Percentiles rank a stretch among this genome's conserved stretches.
Conservation (phyloP, 2,113 vertebrate genomes). For the Cyanoderma ruficeps region DNA sequence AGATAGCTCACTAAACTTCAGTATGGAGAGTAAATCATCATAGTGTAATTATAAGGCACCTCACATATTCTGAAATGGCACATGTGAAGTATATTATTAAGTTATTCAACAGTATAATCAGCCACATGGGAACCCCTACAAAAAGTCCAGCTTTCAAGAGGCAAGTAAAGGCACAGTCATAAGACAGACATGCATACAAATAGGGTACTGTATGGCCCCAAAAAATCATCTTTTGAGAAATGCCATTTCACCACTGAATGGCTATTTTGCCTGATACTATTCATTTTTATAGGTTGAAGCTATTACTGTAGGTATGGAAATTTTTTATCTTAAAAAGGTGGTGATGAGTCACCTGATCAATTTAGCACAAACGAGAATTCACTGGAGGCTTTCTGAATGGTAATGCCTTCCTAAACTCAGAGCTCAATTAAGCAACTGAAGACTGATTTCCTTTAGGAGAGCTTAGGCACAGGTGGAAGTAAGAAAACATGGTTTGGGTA, state of each 20-base stretch:
- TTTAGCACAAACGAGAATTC: slow-evolving; percentile 27
- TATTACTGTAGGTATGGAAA: background rate
- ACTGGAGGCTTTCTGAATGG: background rate
- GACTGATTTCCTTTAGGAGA: slow-evolving; percentile 23
- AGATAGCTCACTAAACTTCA: background rate
- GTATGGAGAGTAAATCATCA: background rate
- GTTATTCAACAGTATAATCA: background rate
- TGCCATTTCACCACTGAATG: background rate
- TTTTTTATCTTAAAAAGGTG: slow-evolving; percentile 20
- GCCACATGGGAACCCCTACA: background rate
- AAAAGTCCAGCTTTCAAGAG: background rate
- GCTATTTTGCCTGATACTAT: background rate
- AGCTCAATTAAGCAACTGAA: slow-evolving; percentile 26
- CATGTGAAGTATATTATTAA: background rate
- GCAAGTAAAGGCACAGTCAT: background rate
- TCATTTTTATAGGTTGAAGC: slow-evolving; percentile 3
- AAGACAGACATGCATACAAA: background rate
- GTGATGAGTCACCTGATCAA: slow-evolving; percentile 19
- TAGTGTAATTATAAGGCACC: background rate
- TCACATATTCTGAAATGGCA: background rate
- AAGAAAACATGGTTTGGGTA: background rate
- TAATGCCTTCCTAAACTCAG: slow-evolving; percentile 28
- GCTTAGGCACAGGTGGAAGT: background rate
- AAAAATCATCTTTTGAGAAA: background rate
- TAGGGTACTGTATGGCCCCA: background rate